Conservation (phyloP, 2,888 invertebrate genomes). For the Strigamia crassipes region DNA sequence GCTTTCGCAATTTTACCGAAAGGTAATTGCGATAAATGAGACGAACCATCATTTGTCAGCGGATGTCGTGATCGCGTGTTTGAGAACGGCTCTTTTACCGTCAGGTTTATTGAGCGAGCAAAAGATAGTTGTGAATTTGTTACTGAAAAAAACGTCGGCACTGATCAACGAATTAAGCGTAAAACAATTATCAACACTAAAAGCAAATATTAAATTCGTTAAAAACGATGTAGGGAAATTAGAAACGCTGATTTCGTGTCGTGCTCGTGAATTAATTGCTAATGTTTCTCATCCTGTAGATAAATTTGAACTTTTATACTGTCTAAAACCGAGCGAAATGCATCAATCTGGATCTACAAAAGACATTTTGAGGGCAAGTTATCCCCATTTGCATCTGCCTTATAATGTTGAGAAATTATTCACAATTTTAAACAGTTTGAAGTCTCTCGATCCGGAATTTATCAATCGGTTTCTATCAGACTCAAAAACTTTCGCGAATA, state of each 20-base stretch:
- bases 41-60: background rate
- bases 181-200: background rate
- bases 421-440: background rate
- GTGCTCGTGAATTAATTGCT: background rate
- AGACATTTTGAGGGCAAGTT: background rate
- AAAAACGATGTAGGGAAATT: background rate
- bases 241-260: background rate
- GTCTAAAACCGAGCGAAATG: background rate
- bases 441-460: background rate
- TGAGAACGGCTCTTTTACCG: background rate
- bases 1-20: slow-evolving; percentile 15
- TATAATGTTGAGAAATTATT: background rate
- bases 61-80: background rate
- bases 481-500: background rate
- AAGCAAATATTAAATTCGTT: background rate
- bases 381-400: background rate
- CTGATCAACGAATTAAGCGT: background rate
- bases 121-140: background rate
- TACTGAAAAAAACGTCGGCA: background rate
- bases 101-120: background rate
- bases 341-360: background rate
- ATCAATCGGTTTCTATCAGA: background rate
- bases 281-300: background rate
- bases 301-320: background rate
- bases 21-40: background rate